Evolutionary conservation across 2,113 vertebrate genomes (phyloP), one percentile per base, ranked within the genome.

Genomic region (Corydoras sp.): DNA sequence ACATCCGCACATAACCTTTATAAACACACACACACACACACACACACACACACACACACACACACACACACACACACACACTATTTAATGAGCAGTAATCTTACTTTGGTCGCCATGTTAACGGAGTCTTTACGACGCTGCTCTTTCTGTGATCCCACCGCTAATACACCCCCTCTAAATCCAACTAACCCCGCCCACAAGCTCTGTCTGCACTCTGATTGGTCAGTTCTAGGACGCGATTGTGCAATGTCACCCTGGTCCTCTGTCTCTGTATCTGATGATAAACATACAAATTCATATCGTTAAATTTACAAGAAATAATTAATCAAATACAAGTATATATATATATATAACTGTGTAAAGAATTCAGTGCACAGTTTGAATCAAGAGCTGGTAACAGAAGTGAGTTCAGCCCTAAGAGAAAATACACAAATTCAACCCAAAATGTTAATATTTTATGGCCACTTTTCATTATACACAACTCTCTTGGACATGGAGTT

Each of bases 61-160:
- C 9, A 8, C 48, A 30, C 6, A 7, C 4, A 49, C 35, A 58
- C 9, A 68, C 18, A 49, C 32, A 29, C 58, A 59, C 2, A 18
- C 9, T 29, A 30, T 10, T 29, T 68, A 53, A 8, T 8, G 51
- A 12, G 5, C 11, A 53, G 6, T 56, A 5, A 12, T 61, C 86
- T 88, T 89, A 89, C 89, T 86, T 87, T 85, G 77, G 88, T 61
- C 82, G 89, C 85, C 89, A 90, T 90, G 82, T 85, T 89, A 79
- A 65, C 80, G 79, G 13, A 60, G 35, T 7, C 2, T 80, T 79
- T 70, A 72, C 32, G 31, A 9, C 4, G 5, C 11, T 59, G 67
- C 67, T 55, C 13, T 69, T 24, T 59, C 48, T 60, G 55, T 10
- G 18, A 59, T 69, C 35, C 15, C 56, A 59, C 67, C 56, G 3